These are phyloP conservation scores for Crocuta crocuta DNA, from an alignment of 2,113 vertebrate genomes.

Conservation along the genomic window DNA sequence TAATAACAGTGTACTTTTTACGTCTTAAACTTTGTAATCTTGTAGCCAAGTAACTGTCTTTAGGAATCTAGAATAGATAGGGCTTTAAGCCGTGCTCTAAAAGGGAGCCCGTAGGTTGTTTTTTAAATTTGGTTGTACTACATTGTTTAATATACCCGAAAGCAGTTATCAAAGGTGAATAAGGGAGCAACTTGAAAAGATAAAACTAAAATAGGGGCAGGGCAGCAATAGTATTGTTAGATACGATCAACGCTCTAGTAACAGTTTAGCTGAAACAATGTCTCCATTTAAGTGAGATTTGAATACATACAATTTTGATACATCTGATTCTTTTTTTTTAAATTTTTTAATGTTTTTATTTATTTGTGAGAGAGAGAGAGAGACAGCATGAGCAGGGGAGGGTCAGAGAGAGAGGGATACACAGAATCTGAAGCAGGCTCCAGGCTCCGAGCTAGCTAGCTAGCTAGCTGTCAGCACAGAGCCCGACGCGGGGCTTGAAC, in stretches of 20 bases:
- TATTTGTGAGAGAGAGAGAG: too few species aligned
- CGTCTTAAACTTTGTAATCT: conserved; percentile 14
- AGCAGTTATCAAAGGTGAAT: neutral
- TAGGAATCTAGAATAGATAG: neutral
- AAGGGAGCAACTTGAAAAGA: neutral
- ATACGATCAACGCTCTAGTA: neutral
- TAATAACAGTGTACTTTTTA: conserved; percentile 12
- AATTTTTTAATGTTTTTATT: too few species aligned
- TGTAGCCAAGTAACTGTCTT: neutral
- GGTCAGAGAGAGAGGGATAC: too few species aligned
- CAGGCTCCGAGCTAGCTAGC: too few species aligned
- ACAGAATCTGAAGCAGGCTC: too few species aligned
- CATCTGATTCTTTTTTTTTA: neutral
- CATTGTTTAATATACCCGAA: neutral
- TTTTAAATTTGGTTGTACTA: neutral
- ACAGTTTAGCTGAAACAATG: neutral
- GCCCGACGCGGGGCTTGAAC: too few species aligned
- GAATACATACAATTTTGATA: neutral
- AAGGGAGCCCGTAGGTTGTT: neutral
- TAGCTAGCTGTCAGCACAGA: too few species aligned
- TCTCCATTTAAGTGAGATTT: conserved; percentile 54
- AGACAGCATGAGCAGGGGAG: too few species aligned
- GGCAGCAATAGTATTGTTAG: neutral
- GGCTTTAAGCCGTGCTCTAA: neutral
- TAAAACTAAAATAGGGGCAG: neutral